These are phyloP conservation scores for Epizoanthus rinbou DNA, from an alignment of 92 coral and sea anemone genomes.

Conservation along the genomic window DNA sequence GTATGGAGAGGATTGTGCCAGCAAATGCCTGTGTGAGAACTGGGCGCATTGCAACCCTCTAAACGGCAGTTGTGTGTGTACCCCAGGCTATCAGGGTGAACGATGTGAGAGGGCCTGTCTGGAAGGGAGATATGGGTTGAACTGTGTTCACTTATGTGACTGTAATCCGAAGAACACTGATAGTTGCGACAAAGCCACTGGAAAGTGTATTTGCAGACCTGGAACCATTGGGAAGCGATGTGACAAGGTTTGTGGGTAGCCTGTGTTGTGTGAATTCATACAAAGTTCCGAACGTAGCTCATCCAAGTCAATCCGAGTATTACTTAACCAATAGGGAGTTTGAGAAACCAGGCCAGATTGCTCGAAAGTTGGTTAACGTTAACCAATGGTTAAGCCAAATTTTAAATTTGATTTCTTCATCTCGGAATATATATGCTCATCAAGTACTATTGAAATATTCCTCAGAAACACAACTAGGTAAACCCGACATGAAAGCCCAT, in stretches of 20 bases:
- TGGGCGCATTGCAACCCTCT: slow-evolving; percentile 71
- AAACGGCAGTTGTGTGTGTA: slow-evolving; percentile 75
- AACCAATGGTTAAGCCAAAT: too few species aligned
- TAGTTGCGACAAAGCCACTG: slow-evolving; percentile 78
- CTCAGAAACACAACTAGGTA: too few species aligned
- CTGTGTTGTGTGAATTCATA: too few species aligned
- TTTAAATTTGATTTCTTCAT: too few species aligned
- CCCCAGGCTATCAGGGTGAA: slow-evolving; percentile 78
- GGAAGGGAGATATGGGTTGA: slow-evolving; percentile 80
- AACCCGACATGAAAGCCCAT: too few species aligned
- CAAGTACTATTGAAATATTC: too few species aligned
- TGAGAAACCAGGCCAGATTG: too few species aligned
- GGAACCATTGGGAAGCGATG: slow-evolving; percentile 86
- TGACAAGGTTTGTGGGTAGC: slow-evolving; percentile 66
- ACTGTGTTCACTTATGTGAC: slow-evolving; percentile 74
- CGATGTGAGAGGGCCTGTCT: slow-evolving; percentile 76
- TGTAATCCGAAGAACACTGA: slow-evolving; percentile 80
- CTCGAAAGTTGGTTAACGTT: too few species aligned
- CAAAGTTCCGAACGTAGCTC: too few species aligned
- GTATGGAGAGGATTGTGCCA: slow-evolving; percentile 71
- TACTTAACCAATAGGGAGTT: too few species aligned
- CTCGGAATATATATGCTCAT: too few species aligned
- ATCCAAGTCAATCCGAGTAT: too few species aligned
- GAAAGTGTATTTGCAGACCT: slow-evolving; percentile 76
- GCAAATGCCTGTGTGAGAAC: slow-evolving; percentile 82